Conservation (phyloP, 2,797 vertebrate species). For the Nyctalus aviator region DNA sequence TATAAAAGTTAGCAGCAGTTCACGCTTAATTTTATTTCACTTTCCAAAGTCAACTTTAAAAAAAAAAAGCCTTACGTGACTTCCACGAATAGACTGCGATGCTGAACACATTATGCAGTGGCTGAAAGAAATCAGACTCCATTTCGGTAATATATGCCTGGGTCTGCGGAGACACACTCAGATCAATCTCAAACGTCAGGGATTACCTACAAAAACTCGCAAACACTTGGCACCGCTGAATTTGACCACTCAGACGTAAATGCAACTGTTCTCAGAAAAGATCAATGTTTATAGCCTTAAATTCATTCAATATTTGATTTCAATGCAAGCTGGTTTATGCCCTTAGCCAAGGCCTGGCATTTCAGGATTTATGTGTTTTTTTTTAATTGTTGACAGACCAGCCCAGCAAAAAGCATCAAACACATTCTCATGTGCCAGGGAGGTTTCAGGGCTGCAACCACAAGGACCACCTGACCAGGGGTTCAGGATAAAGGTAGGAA, state of each 20-base stretch:
- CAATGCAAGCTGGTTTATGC: conserved; percentile 42
- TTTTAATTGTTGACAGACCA: background rate
- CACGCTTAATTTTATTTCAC: conserved; percentile 45
- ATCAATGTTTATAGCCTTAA: conserved; percentile 60
- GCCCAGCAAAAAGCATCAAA: background rate
- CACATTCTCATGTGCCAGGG: background rate
- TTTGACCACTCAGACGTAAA: conserved; percentile 21
- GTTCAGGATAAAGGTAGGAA: background rate
- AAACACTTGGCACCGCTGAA: conserved; percentile 17
- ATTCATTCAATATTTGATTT: conserved; percentile 61
- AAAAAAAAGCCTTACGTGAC: background rate
- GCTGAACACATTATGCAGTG: background rate
- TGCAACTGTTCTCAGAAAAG: conserved; percentile 36
- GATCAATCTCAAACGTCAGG: background rate
- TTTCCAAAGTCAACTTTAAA: conserved; percentile 38
- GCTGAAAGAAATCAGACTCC: background rate
- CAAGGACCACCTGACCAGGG: background rate
- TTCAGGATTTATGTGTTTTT: background rate
- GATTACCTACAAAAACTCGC: conserved; percentile 22
- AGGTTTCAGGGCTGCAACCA: background rate
- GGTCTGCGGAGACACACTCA: accelerated
- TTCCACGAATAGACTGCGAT: background rate
- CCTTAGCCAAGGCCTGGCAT: background rate
- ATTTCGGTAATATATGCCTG: background rate
- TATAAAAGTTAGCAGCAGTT: conserved; percentile 33